Conservation (phyloP, 2,113 vertebrate species). For the Amphilophus citrinellus region DNA sequence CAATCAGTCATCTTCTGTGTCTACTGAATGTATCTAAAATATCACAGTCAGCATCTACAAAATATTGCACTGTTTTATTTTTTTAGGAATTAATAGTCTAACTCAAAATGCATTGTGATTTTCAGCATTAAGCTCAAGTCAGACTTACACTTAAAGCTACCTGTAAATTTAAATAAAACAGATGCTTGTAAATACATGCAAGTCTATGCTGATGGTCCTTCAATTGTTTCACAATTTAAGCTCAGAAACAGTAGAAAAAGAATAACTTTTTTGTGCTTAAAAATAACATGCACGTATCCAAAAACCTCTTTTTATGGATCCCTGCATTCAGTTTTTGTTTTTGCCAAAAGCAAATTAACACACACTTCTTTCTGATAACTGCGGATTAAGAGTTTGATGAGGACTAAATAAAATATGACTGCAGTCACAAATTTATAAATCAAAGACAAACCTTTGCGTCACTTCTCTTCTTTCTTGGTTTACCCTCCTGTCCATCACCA, state of each 20-base stretch:
- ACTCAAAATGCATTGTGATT: not conserved
- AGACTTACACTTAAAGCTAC: not conserved
- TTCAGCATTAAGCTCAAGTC: not conserved
- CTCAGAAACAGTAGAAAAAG: not conserved
- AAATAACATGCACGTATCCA: not conserved
- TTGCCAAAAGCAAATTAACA: not conserved
- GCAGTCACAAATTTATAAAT: conserved; percentile 1
- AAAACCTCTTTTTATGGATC: not conserved
- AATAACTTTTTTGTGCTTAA: not conserved
- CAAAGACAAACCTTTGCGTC: conserved; percentile 79
- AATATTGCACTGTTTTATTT: not conserved
- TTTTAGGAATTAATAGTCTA: not conserved
- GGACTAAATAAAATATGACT: not conserved
- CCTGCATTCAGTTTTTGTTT: not conserved
- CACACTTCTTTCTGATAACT: not conserved
- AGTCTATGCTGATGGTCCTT: not conserved
- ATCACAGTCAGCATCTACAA: not conserved
- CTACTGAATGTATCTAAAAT: not conserved
- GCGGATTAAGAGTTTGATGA: not conserved
- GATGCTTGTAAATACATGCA: not conserved
- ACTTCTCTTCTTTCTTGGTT: conserved; percentile 92
- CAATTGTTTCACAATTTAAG: not conserved
- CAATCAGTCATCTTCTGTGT: not conserved
- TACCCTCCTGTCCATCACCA: conserved; percentile 95
- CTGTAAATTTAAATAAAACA: not conserved